phyloP scores from a whole-genome alignment of 2,113 vertebrate genomes.

The Drymodes brunneopygia region DNA sequence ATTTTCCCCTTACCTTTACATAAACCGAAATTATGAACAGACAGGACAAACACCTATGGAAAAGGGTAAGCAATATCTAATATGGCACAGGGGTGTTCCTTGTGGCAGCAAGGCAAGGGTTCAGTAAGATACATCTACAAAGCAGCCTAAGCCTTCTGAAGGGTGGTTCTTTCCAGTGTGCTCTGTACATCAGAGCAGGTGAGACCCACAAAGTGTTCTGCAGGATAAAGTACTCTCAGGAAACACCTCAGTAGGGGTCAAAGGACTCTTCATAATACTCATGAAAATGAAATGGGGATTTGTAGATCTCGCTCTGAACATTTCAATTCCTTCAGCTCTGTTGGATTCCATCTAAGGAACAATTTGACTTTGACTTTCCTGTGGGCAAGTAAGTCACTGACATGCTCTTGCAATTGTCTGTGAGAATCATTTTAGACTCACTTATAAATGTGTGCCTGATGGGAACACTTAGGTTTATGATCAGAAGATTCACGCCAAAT shows the following conservation, averaged over 20 bases:
- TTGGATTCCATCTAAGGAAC: conserved; percentile 14
- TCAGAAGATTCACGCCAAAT: background rate
- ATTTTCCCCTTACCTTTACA: background rate
- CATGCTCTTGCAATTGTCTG: background rate
- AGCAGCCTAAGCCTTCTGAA: background rate
- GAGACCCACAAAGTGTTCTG: background rate
- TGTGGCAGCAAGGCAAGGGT: background rate
- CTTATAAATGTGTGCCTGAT: background rate
- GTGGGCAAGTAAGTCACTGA: background rate
- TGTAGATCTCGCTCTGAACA: conserved; percentile 9
- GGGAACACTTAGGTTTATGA: background rate
- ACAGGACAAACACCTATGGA: background rate
- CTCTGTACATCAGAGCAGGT: background rate
- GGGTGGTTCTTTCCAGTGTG: background rate
- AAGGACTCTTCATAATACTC: background rate
- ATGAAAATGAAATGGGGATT: conserved; percentile 44
- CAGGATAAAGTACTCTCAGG: background rate
- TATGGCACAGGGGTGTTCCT: too few relatives aligned
- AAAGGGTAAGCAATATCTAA: background rate
- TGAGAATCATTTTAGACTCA: background rate
- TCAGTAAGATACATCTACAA: background rate
- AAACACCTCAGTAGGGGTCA: background rate
- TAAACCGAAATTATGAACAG: background rate
- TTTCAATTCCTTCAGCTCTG: conserved; percentile 25
- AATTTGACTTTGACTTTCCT: conserved; percentile 25